These are phyloP conservation scores for Notolabrus celidotus DNA, from an alignment of 2,797 vertebrate species.

Conservation along the genomic window DNA sequence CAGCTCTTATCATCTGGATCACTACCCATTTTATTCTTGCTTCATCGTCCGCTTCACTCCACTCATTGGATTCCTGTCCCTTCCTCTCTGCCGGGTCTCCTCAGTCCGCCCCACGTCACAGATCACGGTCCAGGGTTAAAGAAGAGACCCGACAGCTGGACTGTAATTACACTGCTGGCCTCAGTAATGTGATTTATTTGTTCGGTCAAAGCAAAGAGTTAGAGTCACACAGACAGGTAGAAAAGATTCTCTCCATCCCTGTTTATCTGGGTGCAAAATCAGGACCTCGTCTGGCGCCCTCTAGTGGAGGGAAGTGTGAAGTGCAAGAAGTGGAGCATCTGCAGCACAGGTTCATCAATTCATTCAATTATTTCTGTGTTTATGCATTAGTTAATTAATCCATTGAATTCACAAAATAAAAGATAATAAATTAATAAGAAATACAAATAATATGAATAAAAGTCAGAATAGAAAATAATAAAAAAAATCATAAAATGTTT, in stretches of 20 bases:
- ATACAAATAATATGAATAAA: too few species aligned
- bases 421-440: too few species aligned
- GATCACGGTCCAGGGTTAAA: conserved; percentile 10
- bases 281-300: conserved; percentile 37
- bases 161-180: conserved; percentile 40
- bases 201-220: conserved; percentile 33
- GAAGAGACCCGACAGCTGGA: conserved; percentile 21
- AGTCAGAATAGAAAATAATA: too few species aligned
- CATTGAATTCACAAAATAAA: too few species aligned
- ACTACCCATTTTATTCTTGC: neutral
- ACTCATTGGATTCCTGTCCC: conserved; percentile 39
- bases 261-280: neutral
- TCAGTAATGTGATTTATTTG: conserved; percentile 59
- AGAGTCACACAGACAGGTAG: conserved; percentile 37
- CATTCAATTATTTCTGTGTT: too few species aligned
- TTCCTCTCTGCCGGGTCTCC: too few species aligned
- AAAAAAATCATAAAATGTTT: too few species aligned
- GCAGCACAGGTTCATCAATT: too few species aligned
- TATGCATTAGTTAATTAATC: too few species aligned
- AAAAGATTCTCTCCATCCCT: neutral
- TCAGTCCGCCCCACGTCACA: conserved; percentile 2
- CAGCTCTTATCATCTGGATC: neutral
- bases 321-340: neutral
- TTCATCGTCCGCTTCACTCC: conserved; percentile 20
- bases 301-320: conserved; percentile 34